phyloP scores from a whole-genome alignment of 2,797 vertebrate genomes.

The Melanotaenia trifasciata region DNA sequence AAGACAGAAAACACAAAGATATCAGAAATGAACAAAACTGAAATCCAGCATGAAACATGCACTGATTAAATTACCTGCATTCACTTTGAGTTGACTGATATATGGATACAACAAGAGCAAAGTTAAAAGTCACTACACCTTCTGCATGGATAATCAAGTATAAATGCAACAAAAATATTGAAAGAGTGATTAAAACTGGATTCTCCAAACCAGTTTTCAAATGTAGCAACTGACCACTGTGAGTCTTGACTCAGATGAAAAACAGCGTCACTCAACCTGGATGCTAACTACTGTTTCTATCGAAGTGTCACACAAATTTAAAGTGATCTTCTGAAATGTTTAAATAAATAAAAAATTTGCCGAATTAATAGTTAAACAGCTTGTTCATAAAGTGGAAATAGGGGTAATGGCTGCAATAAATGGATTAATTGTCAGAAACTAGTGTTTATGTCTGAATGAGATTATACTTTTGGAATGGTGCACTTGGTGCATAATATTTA shows the following conservation, averaged over 20 bases:
- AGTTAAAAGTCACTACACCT: not conserved
- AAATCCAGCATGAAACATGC: not conserved
- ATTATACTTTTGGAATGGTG: too few species aligned
- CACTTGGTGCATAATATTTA: not conserved
- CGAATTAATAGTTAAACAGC: not conserved
- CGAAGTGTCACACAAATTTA: not conserved
- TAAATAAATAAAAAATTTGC: not conserved
- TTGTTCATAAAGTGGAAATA: not conserved
- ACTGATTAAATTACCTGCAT: not conserved
- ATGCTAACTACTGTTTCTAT: not conserved
- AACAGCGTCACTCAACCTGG: not conserved
- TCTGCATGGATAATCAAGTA: not conserved
- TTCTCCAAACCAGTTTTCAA: not conserved
- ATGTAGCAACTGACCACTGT: not conserved
- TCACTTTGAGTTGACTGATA: not conserved
- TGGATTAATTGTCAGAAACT: not conserved
- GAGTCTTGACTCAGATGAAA: not conserved
- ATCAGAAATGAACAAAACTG: conserved; percentile 1
- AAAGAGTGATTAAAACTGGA: conserved; percentile 1
- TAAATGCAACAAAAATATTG: conserved; percentile 6
- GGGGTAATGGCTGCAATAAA: not conserved
- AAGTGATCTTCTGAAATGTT: not conserved
- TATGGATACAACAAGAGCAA: not conserved
- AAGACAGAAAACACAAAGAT: conserved; percentile 21
- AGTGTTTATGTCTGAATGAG: not conserved